Conservation (phyloP, 2,888 invertebrate genomes). For the Lithophane socia region DNA sequence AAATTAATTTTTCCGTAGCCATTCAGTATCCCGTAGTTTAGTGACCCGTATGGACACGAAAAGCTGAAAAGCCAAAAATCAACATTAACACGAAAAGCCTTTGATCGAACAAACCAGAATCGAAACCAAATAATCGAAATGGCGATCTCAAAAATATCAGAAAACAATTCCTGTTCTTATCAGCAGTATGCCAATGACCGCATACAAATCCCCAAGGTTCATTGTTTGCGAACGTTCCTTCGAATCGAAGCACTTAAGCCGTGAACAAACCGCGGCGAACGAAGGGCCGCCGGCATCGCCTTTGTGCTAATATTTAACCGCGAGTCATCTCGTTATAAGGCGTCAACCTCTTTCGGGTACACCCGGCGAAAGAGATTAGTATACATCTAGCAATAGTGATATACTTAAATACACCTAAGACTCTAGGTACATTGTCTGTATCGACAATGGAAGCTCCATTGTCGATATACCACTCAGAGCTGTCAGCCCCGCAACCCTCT, state of each 20-base stretch:
- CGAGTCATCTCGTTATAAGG: conserved; percentile 77
- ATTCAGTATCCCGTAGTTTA: not conserved
- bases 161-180: conserved; percentile 34
- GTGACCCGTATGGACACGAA: not conserved
- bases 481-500: too few relatives aligned
- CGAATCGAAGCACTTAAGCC: conserved; percentile 64
- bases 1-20: not conserved
- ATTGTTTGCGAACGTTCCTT: conserved; percentile 68
- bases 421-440: too few relatives aligned
- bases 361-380: conserved; percentile 7
- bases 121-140: conserved; percentile 5
- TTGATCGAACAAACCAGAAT: conserved; percentile 2
- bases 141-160: conserved; percentile 11
- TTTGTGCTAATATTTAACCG: conserved; percentile 77
- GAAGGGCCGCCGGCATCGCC: conserved; percentile 53
- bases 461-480: too few relatives aligned
- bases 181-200: conserved; percentile 64
- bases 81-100: not conserved
- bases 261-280: conserved; percentile 59
- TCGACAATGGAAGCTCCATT: too few relatives aligned
- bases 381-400: not conserved
- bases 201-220: conserved; percentile 42
- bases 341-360: conserved; percentile 72
- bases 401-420: too few relatives aligned
- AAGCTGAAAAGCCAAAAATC: not conserved